Conservation (phyloP, 1,140 invertebrate species). For the Pissodes strobi region DNA sequence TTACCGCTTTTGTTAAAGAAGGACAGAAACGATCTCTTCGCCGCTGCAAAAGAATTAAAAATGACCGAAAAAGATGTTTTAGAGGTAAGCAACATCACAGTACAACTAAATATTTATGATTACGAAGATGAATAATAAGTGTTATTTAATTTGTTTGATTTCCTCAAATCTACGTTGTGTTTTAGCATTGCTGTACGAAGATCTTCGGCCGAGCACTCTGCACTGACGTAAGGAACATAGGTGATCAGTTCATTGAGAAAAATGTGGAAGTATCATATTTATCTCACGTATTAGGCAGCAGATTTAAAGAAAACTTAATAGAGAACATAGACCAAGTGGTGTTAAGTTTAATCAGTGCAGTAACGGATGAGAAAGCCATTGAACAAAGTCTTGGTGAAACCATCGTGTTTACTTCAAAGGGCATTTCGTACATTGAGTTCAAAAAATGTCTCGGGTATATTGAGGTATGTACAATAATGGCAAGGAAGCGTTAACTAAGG, state of each 20-base stretch:
- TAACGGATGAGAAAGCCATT: conserved; percentile 39
- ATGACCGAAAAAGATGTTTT: conserved; percentile 49
- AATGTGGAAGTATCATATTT: conserved; percentile 33
- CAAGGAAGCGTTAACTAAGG: background rate
- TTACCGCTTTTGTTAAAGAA: conserved; percentile 52
- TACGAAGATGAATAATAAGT: too few relatives aligned
- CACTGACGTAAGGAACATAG: conserved; percentile 34
- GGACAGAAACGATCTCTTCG: conserved; percentile 42
- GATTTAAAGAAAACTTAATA: conserved; percentile 37
- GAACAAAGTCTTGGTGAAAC: conserved; percentile 32
- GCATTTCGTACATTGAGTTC: conserved; percentile 28
- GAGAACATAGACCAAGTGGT: conserved; percentile 44
- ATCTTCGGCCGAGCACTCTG: conserved; percentile 38
- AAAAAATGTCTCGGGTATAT: conserved; percentile 31
- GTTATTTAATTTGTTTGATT: conserved; percentile 9
- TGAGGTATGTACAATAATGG: conserved; percentile 33
- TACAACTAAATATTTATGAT: too few relatives aligned
- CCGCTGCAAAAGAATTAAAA: conserved; percentile 38
- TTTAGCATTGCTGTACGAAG: conserved; percentile 36
- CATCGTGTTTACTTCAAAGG: conserved; percentile 32
- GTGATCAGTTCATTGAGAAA: conserved; percentile 15
- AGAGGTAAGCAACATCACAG: conserved; percentile 38
- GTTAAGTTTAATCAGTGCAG: conserved; percentile 24
- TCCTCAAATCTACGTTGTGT: conserved; percentile 11
- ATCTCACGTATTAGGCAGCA: conserved; percentile 23